These are phyloP conservation scores for Eretmochelys imbricata DNA, from an alignment of 2,113 vertebrate species.

Conservation along the genomic window DNA sequence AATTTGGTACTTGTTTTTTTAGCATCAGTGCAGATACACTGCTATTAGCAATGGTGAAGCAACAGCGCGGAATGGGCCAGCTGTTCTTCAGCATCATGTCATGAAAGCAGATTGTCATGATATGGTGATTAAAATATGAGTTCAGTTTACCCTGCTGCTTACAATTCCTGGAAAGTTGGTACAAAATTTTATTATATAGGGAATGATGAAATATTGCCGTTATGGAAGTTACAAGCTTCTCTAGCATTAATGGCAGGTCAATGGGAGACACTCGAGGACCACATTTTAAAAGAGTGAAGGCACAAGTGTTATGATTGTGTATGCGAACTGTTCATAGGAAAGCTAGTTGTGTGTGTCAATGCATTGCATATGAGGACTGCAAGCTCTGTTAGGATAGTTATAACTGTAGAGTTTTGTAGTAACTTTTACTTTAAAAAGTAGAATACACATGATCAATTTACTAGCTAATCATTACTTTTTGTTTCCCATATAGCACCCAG, in stretches of 20 bases:
- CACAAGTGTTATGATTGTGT: not conserved
- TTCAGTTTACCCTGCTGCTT: not conserved
- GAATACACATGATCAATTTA: not conserved
- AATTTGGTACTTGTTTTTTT: not conserved
- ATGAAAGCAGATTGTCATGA: not conserved
- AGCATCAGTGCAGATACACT: not conserved
- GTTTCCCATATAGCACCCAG: not conserved
- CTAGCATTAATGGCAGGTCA: not conserved
- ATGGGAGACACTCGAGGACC: not conserved
- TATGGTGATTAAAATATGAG: not conserved
- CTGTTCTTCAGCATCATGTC: not conserved
- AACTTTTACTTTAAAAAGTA: not conserved
- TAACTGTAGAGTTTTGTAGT: not conserved
- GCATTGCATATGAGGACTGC: not conserved
- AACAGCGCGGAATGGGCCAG: rapidly evolving
- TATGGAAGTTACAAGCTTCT: not conserved
- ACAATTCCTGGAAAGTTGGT: not conserved
- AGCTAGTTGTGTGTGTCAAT: not conserved
- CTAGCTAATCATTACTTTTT: not conserved
- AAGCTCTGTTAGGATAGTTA: not conserved
- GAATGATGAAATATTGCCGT: not conserved
- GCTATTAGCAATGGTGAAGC: not conserved
- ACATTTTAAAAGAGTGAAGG: not conserved
- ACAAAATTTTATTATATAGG: rapidly evolving
- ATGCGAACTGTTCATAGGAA: not conserved